Percentiles rank a stretch among this genome's conserved stretches.
Conservation (phyloP, 2,888 invertebrate species). For the Catocala sponsa region DNA sequence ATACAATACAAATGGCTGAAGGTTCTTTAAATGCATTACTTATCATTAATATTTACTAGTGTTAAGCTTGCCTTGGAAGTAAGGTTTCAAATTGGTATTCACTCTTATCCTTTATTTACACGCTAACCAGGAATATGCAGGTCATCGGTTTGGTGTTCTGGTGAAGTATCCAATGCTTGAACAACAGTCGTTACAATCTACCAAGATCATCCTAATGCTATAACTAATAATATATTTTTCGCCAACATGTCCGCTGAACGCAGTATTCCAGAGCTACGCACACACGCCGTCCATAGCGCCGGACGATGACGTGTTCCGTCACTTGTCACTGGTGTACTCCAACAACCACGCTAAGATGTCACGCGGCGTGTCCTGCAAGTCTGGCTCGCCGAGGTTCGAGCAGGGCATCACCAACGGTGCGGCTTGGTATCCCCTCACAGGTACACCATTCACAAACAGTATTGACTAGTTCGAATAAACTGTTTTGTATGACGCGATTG, state of each 20-base stretch:
- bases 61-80: too few species aligned
- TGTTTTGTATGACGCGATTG: too few species aligned
- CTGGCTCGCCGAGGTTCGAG: conserved; percentile 92
- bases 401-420: conserved; percentile 98
- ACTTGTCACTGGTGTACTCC: conserved; percentile 94
- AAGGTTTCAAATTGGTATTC: too few species aligned
- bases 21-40: too few species aligned
- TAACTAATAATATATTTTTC: conserved; percentile 48
- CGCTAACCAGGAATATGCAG: conserved; percentile 91
- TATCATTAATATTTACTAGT: too few species aligned
- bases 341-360: conserved; percentile 97
- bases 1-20: too few species aligned
- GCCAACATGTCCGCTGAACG: conserved; percentile 88
- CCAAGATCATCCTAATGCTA: background rate
- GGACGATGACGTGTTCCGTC: conserved; percentile 97
- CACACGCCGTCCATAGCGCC: conserved; percentile 95
- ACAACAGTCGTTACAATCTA: background rate
- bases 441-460: conserved; percentile 59
- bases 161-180: conserved; percentile 81
- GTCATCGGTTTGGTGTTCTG: conserved; percentile 92
- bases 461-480: too few species aligned
- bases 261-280: conserved; percentile 96
- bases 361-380: conserved; percentile 93
- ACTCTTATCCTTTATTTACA: conserved; percentile 57
- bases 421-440: conserved; percentile 96